phyloP scores from a whole-genome alignment of 64 coral and sea anemone genomes.

The Montipora cactus region DNA sequence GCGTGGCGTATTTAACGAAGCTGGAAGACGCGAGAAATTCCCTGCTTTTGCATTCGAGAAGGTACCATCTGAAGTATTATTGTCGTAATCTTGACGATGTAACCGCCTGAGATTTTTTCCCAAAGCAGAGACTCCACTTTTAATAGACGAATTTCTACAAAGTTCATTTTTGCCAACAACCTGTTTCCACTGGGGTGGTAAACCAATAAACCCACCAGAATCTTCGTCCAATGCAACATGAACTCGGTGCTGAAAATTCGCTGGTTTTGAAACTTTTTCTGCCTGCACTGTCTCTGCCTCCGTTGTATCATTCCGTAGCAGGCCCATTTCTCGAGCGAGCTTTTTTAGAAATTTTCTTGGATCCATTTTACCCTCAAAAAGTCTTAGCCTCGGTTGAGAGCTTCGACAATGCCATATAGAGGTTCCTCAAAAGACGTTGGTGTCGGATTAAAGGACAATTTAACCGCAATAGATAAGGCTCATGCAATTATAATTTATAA shows the following conservation, averaged over 20 bases:
- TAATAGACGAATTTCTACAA: background rate
- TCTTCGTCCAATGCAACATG: slow-evolving; percentile 49
- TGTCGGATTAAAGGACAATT: background rate
- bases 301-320: background rate
- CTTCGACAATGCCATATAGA: background rate
- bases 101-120: background rate
- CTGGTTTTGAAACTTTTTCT: slow-evolving; percentile 46
- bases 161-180: slow-evolving; percentile 1
- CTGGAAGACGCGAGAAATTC: slow-evolving; percentile 5
- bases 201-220: slow-evolving; percentile 43
- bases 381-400: background rate
- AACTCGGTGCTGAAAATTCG: slow-evolving; percentile 54
- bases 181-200: slow-evolving; percentile 62
- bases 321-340: slow-evolving; percentile 9
- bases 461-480: background rate
- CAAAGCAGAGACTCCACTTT: background rate
- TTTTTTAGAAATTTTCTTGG: slow-evolving; percentile 37
- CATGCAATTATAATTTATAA: background rate
- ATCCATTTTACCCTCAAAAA: background rate
- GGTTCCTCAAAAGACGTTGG: background rate
- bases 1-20: slow-evolving; percentile 44
- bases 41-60: slow-evolving; percentile 5
- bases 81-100: background rate
- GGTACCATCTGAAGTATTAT: background rate
- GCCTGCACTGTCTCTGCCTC: background rate